These are phyloP conservation scores for Phaedon cochleariae DNA, from an alignment of 2,888 invertebrate species.

Conservation along the genomic window DNA sequence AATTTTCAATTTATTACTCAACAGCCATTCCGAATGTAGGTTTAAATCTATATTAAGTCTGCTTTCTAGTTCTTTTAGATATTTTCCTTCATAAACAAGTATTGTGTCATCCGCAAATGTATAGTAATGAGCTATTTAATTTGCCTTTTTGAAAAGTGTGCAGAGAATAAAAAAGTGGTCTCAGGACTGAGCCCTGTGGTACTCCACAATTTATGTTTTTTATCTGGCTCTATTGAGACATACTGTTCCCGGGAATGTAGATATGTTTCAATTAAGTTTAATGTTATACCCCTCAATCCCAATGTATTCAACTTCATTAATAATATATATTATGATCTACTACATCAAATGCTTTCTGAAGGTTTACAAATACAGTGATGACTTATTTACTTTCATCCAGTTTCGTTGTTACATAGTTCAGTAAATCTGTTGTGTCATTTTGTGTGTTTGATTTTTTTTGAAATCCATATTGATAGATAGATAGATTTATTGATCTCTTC, in stretches of 20 bases:
- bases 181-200: conserved; percentile 17
- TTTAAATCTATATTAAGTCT: conserved; percentile 14
- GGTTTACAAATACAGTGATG: conserved; percentile 18
- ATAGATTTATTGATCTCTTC: too few species aligned
- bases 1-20: conserved; percentile 10
- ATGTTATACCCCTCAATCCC: conserved; percentile 17
- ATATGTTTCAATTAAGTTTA: conserved; percentile 5
- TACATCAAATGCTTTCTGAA: conserved; percentile 23
- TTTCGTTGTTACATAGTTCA: conserved; percentile 7
- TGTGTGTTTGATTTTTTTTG: conserved; percentile 4
- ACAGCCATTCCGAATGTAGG: conserved; percentile 10
- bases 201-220: conserved; percentile 8
- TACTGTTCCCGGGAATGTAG: conserved; percentile 1
- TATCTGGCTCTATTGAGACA: neutral
- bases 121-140: conserved; percentile 10
- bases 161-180: conserved; percentile 15
- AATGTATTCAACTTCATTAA: conserved; percentile 15
- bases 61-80: conserved; percentile 6
- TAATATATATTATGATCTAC: conserved; percentile 9
- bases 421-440: conserved; percentile 3
- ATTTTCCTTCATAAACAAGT: conserved; percentile 6
- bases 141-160: conserved; percentile 12
- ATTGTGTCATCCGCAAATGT: conserved; percentile 19
- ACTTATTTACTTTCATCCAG: conserved; percentile 4
- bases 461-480: conserved; percentile 14